Evolutionary conservation across 2,113 vertebrate genomes (phyloP).

Genomic region (Galeopterus variegatus): DNA sequence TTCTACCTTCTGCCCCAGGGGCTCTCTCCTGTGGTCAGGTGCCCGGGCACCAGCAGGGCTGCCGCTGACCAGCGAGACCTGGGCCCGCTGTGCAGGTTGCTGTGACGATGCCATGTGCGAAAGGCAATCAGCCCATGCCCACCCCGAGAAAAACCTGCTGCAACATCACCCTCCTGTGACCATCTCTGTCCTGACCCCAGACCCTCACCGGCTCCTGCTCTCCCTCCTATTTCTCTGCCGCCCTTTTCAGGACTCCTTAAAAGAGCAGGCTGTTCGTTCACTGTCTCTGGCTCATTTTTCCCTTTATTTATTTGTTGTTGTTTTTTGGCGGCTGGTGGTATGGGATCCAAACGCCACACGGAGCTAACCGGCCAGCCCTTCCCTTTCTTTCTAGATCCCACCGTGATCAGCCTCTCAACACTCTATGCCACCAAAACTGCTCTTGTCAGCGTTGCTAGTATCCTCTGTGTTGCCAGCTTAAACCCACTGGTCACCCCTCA

Average conservation of each 20-base stretch:
- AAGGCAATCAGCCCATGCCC: not conserved
- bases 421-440: not conserved
- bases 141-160: not conserved
- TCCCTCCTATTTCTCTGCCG: not conserved
- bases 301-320: not conserved
- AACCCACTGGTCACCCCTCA: not conserved
- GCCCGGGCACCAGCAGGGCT: not conserved
- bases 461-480: too few relatives aligned
- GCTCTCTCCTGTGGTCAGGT: not conserved
- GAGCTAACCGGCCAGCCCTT: too few relatives aligned
- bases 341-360: too few relatives aligned
- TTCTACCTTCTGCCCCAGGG: not conserved
- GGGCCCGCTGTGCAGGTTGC: not conserved
- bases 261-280: too few relatives aligned
- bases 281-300: not conserved
- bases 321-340: too few relatives aligned
- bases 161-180: fast-evolving
- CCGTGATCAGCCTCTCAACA: not conserved
- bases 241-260: fast-evolving
- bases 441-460: not conserved
- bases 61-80: not conserved
- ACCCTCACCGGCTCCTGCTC: not conserved
- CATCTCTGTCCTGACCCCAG: not conserved
- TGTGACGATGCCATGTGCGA: not conserved
- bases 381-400: not conserved